phyloP scores from a whole-genome alignment of 2,797 vertebrate species.

The Steatocranus sp. region DNA sequence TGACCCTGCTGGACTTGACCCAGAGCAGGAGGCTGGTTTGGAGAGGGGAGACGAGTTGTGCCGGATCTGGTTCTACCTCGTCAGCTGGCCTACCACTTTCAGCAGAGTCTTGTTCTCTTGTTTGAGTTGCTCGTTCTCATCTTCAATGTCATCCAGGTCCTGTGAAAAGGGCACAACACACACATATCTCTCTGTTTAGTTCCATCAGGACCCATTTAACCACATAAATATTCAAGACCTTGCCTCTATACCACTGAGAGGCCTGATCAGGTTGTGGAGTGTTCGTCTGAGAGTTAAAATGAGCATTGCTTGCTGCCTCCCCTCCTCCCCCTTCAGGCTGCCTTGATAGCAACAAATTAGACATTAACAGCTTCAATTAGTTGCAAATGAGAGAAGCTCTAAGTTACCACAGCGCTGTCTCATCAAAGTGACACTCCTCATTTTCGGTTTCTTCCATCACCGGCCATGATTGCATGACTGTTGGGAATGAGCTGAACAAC shows the following conservation, averaged over 20 bases:
- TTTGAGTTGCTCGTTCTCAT: constrained; percentile 97
- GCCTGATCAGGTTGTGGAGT: neutral
- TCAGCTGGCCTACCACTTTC: constrained; percentile 98
- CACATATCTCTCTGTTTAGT: neutral
- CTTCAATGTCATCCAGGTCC: constrained; percentile 98
- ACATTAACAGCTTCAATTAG: constrained; percentile 65
- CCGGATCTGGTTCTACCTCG: constrained; percentile 83
- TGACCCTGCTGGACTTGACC: constrained; percentile 10
- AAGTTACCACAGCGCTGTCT: neutral
- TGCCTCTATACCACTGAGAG: neutral
- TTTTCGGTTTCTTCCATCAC: constrained; percentile 46
- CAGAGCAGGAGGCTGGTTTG: neutral
- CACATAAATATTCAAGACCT: constrained; percentile 1
- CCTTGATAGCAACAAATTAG: constrained; percentile 58
- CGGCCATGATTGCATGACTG: neutral
- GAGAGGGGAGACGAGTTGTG: neutral
- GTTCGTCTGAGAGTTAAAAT: constrained; percentile 6
- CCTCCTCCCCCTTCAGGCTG: neutral
- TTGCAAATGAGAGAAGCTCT: constrained; percentile 43
- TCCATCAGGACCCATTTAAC: neutral
- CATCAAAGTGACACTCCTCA: constrained; percentile 54
- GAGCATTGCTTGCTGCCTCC: neutral
- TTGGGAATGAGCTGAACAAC: neutral
- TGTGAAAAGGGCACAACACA: constrained; percentile 49
- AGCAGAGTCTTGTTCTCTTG: constrained; percentile 99